Evolutionary conservation across 2,113 vertebrate species (phyloP).

Genomic region (human): DNA sequence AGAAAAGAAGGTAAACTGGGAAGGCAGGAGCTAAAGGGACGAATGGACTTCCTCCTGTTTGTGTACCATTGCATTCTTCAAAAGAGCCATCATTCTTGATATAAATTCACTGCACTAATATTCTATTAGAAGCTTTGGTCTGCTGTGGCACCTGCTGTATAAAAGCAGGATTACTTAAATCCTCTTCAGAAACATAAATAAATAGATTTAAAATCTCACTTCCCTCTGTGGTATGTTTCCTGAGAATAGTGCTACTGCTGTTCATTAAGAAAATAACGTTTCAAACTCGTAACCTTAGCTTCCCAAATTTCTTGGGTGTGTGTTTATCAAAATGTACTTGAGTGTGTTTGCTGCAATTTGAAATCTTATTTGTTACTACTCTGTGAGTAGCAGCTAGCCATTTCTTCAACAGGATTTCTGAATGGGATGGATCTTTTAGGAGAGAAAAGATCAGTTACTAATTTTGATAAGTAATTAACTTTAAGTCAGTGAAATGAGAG

Average conservation of each 20-base stretch:
- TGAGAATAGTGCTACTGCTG: conserved; percentile 62
- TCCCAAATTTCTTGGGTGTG: background rate
- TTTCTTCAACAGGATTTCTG: conserved; percentile 36
- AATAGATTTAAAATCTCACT: conserved; percentile 38
- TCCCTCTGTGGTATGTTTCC: conserved; percentile 50
- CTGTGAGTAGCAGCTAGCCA: background rate
- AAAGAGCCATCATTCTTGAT: conserved; percentile 3
- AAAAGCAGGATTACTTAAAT: conserved; percentile 71
- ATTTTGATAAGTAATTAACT: conserved; percentile 6
- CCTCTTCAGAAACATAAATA: conserved; percentile 14
- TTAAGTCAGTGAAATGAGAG: background rate
- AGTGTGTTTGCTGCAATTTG: background rate
- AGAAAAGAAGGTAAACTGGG: background rate
- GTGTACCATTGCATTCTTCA: background rate
- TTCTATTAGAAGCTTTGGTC: conserved; percentile 51
- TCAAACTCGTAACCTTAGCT: background rate
- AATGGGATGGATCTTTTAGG: background rate
- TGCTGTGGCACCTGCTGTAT: background rate
- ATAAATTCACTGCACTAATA: conserved; percentile 39
- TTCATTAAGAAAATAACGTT: conserved; percentile 47
- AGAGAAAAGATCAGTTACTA: background rate
- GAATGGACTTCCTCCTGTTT: background rate
- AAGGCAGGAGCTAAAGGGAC: background rate
- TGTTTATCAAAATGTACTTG: background rate
- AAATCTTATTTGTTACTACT: background rate